Percentiles rank a stretch among this genome's conserved stretches.
Conservation (phyloP, 2,113 vertebrate genomes). For the Cynocephalus volans region DNA sequence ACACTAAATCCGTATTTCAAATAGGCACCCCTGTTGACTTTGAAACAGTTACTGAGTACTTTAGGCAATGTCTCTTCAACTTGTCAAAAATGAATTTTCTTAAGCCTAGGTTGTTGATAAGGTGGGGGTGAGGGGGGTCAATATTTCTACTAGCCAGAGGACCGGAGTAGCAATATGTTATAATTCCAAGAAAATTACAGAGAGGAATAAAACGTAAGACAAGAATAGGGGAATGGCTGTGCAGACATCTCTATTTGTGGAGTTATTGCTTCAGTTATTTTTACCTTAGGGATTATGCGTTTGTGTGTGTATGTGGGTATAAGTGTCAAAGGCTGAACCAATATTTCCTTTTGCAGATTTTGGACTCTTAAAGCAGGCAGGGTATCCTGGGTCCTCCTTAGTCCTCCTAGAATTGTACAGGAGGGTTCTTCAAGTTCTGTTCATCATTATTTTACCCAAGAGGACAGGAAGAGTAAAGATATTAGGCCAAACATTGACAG, state of each 20-base stretch:
- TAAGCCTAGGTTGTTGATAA: neutral
- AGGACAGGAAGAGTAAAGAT: neutral
- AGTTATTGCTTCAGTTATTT: neutral
- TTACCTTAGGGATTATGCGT: neutral
- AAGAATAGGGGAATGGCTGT: neutral
- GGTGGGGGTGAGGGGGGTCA: neutral
- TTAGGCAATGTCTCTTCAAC: neutral
- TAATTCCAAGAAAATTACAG: neutral
- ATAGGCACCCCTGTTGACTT: neutral
- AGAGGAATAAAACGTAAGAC: neutral
- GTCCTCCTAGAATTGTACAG: neutral
- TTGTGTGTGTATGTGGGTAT: neutral
- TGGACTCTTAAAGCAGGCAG: neutral
- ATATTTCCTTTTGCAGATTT: neutral
- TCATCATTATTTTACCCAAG: neutral
- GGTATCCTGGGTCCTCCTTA: neutral
- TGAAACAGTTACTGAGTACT: neutral
- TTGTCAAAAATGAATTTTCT: conserved; percentile 29
- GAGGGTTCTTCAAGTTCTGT: conserved; percentile 22
- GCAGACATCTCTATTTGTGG: neutral
- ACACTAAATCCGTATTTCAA: neutral
- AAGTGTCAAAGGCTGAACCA: neutral
- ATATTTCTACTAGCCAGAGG: neutral
- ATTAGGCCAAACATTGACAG: neutral
- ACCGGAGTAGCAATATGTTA: neutral